phyloP scores from a whole-genome alignment of 2,113 vertebrate genomes.

The Oxyura jamaicensis region DNA sequence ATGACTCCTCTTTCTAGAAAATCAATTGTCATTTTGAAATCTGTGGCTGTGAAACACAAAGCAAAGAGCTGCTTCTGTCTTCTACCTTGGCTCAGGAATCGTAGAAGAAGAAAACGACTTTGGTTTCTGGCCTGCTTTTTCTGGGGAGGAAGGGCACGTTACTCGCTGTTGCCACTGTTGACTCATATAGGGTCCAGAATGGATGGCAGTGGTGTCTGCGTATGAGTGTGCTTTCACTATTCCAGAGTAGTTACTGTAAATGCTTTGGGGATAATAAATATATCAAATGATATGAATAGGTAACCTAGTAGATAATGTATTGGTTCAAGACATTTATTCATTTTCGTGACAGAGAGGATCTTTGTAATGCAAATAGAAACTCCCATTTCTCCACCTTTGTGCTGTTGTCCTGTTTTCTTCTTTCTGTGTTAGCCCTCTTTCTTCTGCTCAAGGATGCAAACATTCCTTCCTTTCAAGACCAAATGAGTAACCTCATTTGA shows the following conservation, averaged over 20 bases:
- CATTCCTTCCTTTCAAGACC: too few species aligned
- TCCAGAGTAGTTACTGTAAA: not conserved
- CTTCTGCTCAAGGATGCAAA: not conserved
- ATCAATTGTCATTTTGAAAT: constrained; percentile 1
- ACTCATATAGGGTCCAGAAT: accelerated
- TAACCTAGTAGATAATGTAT: not conserved
- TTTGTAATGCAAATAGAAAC: not conserved
- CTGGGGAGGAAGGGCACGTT: not conserved
- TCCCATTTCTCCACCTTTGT: not conserved
- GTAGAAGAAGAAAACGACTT: not conserved
- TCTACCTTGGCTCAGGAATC: not conserved
- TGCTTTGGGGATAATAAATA: not conserved
- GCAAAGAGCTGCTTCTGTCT: not conserved
- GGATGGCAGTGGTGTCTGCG: not conserved
- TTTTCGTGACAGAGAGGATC: not conserved
- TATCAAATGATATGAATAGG: not conserved
- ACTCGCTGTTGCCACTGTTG: not conserved
- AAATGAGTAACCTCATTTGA: not conserved
- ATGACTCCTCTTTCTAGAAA: not conserved
- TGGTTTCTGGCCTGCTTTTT: not conserved
- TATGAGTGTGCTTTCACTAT: accelerated
- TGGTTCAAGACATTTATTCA: not conserved
- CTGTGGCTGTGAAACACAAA: not conserved
- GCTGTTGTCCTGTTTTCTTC: not conserved
- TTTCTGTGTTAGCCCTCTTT: not conserved